A percentile compares a stretch with the other conserved stretches of the same genome.
Conservation (phyloP, 35 echinoderm and acorn worm species). For the Patiria miniata region DNA sequence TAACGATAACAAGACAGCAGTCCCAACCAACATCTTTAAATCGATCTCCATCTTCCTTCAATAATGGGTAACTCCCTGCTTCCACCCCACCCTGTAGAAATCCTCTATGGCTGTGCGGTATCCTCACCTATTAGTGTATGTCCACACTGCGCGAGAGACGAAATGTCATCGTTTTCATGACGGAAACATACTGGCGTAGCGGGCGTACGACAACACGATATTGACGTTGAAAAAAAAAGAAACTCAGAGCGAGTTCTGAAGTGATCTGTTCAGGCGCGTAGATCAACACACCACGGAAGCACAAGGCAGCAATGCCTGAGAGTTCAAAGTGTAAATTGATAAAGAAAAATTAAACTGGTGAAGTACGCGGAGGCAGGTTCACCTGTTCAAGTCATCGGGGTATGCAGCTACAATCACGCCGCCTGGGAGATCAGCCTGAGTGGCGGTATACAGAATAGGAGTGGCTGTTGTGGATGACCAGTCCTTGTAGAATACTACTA, state of each 20-base stretch:
- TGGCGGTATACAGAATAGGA: not conserved
- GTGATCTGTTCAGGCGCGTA: not conserved
- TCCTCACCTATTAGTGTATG: not conserved
- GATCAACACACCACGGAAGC: not conserved
- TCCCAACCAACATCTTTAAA: not conserved
- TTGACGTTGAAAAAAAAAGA: not conserved
- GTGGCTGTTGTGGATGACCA: not conserved
- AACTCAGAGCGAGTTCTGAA: not conserved
- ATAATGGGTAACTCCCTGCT: not conserved
- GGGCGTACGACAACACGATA: not conserved
- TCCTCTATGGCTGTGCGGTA: not conserved
- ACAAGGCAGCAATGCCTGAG: not conserved
- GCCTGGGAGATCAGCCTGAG: conserved; percentile 7
- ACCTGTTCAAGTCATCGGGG: not conserved
- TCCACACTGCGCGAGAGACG: not conserved
- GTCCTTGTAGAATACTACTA: not conserved
- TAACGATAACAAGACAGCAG: not conserved
- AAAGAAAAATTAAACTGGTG: conserved; percentile 14
- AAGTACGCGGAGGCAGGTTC: not conserved
- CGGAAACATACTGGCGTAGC: not conserved
- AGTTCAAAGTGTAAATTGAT: conserved; percentile 29
- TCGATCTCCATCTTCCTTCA: conserved; percentile 11
- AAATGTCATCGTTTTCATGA: not conserved
- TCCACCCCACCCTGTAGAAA: not conserved
- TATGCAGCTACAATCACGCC: not conserved